These are phyloP conservation scores for Helobdella robusta DNA, from an alignment of 2,888 invertebrate genomes.

Conservation along the genomic window DNA sequence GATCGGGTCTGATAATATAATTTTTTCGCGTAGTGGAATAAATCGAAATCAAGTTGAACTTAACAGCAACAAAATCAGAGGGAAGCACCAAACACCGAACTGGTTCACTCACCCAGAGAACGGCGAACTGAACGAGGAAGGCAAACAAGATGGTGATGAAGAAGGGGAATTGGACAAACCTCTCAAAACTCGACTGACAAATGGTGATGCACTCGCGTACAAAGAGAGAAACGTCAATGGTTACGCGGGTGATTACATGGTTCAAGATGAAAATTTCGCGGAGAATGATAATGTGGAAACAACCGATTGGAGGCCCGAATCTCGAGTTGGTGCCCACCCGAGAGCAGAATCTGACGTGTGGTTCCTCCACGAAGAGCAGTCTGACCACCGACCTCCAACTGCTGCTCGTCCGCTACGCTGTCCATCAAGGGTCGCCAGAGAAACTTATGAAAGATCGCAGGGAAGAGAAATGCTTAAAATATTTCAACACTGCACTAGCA, in stretches of 20 bases:
- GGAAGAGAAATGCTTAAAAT: constrained; percentile 11
- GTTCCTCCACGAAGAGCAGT: constrained; percentile 18
- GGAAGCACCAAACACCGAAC: constrained; percentile 16
- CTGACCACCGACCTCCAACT: neutral
- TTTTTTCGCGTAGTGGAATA: constrained; percentile 25
- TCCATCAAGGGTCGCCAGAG: constrained; percentile 6
- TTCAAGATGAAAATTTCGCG: neutral
- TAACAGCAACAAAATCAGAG: constrained; percentile 23
- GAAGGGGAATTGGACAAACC: neutral
- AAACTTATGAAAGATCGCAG: constrained; percentile 9
- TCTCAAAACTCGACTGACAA: constrained; percentile 25
- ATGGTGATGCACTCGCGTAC: constrained; percentile 31
- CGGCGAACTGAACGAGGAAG: neutral
- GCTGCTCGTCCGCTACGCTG: neutral
- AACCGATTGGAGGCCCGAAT: constrained; percentile 26
- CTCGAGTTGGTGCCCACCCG: constrained; percentile 27
- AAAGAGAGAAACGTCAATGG: constrained; percentile 29
- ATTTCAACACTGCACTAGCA: neutral
- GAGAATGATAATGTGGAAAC: neutral
- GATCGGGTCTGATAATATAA: too few relatives aligned
- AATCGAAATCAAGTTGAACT: constrained; percentile 16
- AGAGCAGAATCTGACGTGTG: constrained; percentile 29
- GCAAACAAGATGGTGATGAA: neutral
- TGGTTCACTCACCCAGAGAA: constrained; percentile 25
- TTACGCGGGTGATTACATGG: constrained; percentile 20